These are phyloP conservation scores for Brachirus orientalis DNA, from an alignment of 2,113 vertebrate species.

Conservation along the genomic window DNA sequence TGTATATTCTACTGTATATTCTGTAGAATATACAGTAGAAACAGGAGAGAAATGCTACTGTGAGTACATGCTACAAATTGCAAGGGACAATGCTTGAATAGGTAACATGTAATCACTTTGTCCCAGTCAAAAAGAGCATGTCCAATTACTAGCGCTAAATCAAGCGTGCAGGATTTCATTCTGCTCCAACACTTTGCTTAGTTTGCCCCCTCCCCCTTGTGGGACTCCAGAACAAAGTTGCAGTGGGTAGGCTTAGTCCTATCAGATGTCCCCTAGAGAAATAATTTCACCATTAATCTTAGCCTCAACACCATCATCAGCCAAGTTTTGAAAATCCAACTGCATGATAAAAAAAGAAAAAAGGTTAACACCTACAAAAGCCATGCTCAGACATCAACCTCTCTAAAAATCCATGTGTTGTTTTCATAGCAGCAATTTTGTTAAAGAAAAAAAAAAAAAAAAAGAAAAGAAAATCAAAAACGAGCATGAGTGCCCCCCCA, in stretches of 20 bases:
- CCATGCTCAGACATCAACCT: neutral
- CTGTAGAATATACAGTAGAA: too few relatives aligned
- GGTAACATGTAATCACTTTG: constrained; percentile 79
- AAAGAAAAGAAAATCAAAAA: constrained; percentile 13
- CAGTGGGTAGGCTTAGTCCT: constrained; percentile 62
- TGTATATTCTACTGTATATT: too few relatives aligned
- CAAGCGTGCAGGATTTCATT: constrained; percentile 69
- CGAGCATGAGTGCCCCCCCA: neutral
- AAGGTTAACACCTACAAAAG: constrained; percentile 20
- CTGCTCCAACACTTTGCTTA: constrained; percentile 67
- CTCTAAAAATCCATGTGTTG: constrained; percentile 17
- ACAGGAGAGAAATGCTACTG: constrained; percentile 5
- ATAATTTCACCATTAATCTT: constrained; percentile 53
- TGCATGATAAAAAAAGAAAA: constrained; percentile 22
- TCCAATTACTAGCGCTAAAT: constrained; percentile 79
- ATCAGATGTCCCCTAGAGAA: constrained; percentile 55
- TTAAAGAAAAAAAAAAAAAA: constrained; percentile 25
- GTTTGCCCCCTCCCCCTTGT: constrained; percentile 62
- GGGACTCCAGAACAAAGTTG: constrained; percentile 65
- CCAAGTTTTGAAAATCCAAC: constrained; percentile 45
- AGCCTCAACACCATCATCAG: constrained; percentile 26
- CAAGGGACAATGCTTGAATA: constrained; percentile 61
- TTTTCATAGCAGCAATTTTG: constrained; percentile 44
- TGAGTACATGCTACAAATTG: constrained; percentile 40
- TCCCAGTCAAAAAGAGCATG: constrained; percentile 77